Percentiles rank a stretch among this genome's conserved stretches.
Conservation (phyloP, 2,113 vertebrate genomes). For the Nycticebus coucang region DNA sequence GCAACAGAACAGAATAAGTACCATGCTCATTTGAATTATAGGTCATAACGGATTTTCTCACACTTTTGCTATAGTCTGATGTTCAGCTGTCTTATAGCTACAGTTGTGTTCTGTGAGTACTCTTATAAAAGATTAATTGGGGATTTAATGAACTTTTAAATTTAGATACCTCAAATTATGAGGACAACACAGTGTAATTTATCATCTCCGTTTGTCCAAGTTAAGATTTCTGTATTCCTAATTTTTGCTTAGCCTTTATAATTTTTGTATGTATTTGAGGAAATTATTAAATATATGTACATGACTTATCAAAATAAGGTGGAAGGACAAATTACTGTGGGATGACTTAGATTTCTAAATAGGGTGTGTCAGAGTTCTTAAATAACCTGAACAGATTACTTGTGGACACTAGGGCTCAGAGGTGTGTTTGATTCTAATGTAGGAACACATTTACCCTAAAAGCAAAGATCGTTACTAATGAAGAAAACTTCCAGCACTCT, state of each 20-base stretch:
- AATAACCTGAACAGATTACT: not conserved
- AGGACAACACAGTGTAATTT: not conserved
- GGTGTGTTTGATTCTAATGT: not conserved
- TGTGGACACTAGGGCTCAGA: not conserved
- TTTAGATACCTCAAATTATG: not conserved
- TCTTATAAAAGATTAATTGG: not conserved
- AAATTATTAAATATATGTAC: not conserved
- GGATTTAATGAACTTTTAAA: not conserved
- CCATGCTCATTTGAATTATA: slow-evolving; percentile 71
- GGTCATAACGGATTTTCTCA: slow-evolving; percentile 75
- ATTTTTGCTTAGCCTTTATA: not conserved
- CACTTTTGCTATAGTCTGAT: slow-evolving; percentile 44
- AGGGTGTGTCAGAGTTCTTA: not conserved
- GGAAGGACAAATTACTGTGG: not conserved
- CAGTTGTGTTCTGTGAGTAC: not conserved
- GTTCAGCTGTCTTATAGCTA: not conserved
- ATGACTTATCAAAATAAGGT: not conserved
- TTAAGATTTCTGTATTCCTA: not conserved
- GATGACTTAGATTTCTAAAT: not conserved
- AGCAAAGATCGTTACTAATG: slow-evolving; percentile 6
- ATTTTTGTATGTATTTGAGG: not conserved
- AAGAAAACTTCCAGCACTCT: not conserved
- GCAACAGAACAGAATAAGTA: slow-evolving; percentile 64
- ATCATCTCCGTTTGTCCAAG: not conserved
- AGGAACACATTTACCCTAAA: slow-evolving; percentile 9